phyloP scores from a whole-genome alignment of 2,888 invertebrate genomes.

The Megaustenia siamemsis region DNA sequence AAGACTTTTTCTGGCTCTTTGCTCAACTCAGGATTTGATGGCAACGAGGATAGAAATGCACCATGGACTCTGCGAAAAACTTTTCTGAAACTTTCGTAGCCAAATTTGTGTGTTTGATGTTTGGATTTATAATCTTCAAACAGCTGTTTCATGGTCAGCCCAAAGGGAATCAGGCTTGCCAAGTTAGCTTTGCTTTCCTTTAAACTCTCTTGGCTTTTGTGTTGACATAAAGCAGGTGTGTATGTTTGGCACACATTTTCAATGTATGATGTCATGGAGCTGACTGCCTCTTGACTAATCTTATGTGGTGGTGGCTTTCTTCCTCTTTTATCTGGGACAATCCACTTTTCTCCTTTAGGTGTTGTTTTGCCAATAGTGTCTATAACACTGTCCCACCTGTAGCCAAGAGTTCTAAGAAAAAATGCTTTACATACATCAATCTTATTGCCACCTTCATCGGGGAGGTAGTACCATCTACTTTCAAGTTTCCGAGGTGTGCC shows the following conservation, averaged over 20 bases:
- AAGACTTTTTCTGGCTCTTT: conserved; percentile 12
- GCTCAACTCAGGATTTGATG: not conserved
- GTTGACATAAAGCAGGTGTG: not conserved
- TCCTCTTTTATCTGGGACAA: conserved; percentile 36
- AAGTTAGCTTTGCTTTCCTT: not conserved
- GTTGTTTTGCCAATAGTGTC: conserved; percentile 51
- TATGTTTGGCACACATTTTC: conserved; percentile 39
- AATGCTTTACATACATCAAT: conserved; percentile 43
- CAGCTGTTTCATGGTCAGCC: conserved; percentile 44
- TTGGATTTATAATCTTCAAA: conserved; percentile 50
- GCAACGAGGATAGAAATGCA: not conserved
- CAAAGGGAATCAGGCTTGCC: conserved; percentile 19
- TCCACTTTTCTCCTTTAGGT: conserved; percentile 29
- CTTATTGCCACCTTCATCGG: conserved; percentile 15
- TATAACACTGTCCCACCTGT: conserved; percentile 49
- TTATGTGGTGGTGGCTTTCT: conserved; percentile 40
- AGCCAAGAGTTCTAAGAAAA: conserved; percentile 45
- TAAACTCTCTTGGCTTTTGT: not conserved
- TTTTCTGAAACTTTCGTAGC: conserved; percentile 48
- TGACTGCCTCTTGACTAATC: conserved; percentile 41
- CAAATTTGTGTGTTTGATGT: conserved; percentile 43
- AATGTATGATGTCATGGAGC: conserved; percentile 40
- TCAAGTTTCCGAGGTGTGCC: conserved; percentile 23
- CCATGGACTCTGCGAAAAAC: conserved; percentile 27
- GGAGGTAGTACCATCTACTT: conserved; percentile 37